These are phyloP conservation scores for Nymphalis polychloros DNA, from an alignment of 2,888 invertebrate species.

Conservation along the genomic window DNA sequence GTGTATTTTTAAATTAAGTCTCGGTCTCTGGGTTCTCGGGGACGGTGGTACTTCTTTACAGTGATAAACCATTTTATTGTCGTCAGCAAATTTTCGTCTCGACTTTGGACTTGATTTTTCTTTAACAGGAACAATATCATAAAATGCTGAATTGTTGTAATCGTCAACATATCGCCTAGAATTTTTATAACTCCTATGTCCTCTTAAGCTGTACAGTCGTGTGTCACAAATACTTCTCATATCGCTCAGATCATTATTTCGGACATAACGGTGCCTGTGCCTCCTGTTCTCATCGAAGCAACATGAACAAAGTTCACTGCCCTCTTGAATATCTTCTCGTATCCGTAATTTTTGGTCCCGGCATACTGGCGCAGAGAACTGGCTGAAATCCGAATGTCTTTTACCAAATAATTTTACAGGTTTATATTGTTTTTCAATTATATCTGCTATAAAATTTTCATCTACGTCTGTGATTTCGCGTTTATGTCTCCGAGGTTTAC, in stretches of 20 bases:
- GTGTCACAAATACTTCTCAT: constrained; percentile 66
- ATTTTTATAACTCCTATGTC: constrained; percentile 47
- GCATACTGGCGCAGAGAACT: constrained; percentile 70
- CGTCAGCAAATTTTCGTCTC: constrained; percentile 58
- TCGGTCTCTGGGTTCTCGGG: constrained; percentile 64
- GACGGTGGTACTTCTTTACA: constrained; percentile 71
- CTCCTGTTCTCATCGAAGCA: constrained; percentile 48
- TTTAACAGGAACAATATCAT: constrained; percentile 71
- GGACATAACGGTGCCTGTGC: constrained; percentile 38
- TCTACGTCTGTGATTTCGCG: constrained; percentile 50
- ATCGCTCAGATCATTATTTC: constrained; percentile 50
- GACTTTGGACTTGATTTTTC: constrained; percentile 71
- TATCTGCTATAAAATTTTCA: constrained; percentile 66
- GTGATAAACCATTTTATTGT: constrained; percentile 49
- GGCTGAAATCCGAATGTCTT: constrained; percentile 61
- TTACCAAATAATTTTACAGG: constrained; percentile 64
- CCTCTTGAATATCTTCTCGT: constrained; percentile 51
- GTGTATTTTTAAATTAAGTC: constrained; percentile 65
- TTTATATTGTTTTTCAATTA: constrained; percentile 67
- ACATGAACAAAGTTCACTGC: constrained; percentile 60
- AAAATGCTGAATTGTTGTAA: constrained; percentile 63
- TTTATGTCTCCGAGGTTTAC: constrained; percentile 35
- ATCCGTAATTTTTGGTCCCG: constrained; percentile 61
- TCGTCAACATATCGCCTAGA: constrained; percentile 47
- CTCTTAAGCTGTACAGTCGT: constrained; percentile 58